A percentile compares a stretch with the other conserved stretches of the same genome.
phyloP scores from a whole-genome alignment of 2,113 vertebrate species.

The Myiopsitta monachus region DNA sequence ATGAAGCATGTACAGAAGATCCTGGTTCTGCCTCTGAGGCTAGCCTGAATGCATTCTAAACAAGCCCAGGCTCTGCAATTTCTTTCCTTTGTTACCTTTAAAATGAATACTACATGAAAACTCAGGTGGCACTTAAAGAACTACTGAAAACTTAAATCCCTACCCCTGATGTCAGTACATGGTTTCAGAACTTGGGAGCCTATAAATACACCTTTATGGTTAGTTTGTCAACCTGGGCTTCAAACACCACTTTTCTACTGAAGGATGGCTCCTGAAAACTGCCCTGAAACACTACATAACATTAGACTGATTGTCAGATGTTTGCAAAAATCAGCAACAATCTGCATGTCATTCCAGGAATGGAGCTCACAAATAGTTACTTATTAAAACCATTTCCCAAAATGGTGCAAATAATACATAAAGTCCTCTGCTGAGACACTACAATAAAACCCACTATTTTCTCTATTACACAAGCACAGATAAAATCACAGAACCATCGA shows the following conservation, averaged over 20 bases:
- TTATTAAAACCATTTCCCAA: neutral
- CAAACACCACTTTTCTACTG: neutral
- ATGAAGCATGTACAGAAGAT: neutral
- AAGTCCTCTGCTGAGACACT: neutral
- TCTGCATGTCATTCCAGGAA: neutral
- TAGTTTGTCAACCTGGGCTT: neutral
- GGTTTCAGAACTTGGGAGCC: neutral
- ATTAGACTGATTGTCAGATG: neutral
- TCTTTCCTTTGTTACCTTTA: neutral
- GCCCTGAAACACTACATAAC: neutral
- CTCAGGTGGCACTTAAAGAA: neutral
- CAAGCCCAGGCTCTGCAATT: neutral
- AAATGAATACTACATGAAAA: neutral
- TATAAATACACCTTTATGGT: neutral
- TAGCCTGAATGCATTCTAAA: neutral
- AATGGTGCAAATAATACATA: neutral
- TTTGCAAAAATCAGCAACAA: neutral
- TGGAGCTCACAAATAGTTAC: neutral
- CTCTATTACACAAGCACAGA: neutral
- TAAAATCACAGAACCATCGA: neutral
- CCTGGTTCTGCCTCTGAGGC: neutral
- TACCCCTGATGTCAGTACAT: neutral
- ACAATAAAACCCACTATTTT: neutral
- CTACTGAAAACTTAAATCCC: neutral
- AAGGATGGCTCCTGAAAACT: neutral